Evolutionary conservation across 2,888 invertebrate species (phyloP), one percentile per base, ranked within the genome.

Genomic region (Sinelater perroti): DNA sequence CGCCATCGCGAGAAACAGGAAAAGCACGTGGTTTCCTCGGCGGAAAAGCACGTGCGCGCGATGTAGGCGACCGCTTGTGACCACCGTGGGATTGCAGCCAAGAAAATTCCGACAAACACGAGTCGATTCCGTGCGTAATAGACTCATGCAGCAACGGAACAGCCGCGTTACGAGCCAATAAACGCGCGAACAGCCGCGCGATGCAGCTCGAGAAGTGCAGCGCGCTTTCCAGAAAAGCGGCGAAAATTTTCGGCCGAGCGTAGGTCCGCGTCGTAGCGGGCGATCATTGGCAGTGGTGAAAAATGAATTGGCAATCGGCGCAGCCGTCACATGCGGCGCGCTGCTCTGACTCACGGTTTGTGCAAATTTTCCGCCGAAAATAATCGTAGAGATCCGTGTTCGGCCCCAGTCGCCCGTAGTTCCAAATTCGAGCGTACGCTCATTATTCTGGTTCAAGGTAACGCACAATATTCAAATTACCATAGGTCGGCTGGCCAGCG

Each of bases 31-130:
- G n/a, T 40, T 40, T 40, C 14, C 24, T 24, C 10, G 7, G 8
- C 14, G 24, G 16, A 40, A 38, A 21, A 40, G 40, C 40, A 40
- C 40, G 40, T 40, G 40, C 11, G 6, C 5, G 11, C 13, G 7
- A 11, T 20, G 20, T 20, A 38, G 20, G 40, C 40, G 14, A 21
- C 24, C 40, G 16, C 40, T 40, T 40, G 40, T 40, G 40, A 40
- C 40, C 40, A 24, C 14, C 13, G 8, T 8, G 40, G 40, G 40
- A 21, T 10, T n/a, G n/a, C 2, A 8, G 40, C 40, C 40, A 40
- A 40, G 24, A 40, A 40, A 40, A 24, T 40, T 40, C 24, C 35
- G 16, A 18, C 16, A 26, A 24, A 40, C 40, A 40, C 24, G 40
- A 13, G 40, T 14, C 24, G 8, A 40, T 17, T 17, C 6, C 14